phyloP scores from a whole-genome alignment of 1,140 invertebrate species.

The silkworm (Bombyx mori) region DNA sequence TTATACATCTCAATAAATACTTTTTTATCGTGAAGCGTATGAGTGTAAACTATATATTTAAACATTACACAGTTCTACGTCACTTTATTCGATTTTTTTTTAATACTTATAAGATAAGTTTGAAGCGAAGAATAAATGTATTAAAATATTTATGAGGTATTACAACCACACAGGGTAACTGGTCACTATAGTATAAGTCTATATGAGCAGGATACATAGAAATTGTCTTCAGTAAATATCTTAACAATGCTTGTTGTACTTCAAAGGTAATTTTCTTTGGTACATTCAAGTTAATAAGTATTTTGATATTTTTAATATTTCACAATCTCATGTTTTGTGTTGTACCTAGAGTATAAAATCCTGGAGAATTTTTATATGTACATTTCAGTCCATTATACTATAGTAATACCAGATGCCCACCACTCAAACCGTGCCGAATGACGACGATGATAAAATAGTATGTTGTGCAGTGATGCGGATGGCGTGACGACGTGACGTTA shows the following conservation, averaged over 20 bases:
- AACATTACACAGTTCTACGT: slow-evolving; percentile 44
- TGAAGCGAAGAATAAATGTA: slow-evolving; percentile 47
- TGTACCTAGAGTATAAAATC: neutral
- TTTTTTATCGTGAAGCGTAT: slow-evolving; percentile 40
- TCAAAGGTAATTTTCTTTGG: no score
- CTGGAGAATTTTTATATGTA: neutral
- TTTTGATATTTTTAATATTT: no score
- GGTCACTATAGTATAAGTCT: slow-evolving; percentile 25
- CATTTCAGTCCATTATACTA: slow-evolving; percentile 1
- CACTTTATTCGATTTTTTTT: slow-evolving; percentile 40
- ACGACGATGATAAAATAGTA: slow-evolving; percentile 36
- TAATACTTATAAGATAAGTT: slow-evolving; percentile 37
- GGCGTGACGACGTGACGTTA: slow-evolving; percentile 32
- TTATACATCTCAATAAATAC: slow-evolving; percentile 57
- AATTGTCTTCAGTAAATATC: no score
- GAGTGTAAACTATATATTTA: slow-evolving; percentile 28
- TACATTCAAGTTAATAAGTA: no score
- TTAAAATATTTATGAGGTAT: slow-evolving; percentile 42
- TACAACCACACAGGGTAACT: slow-evolving; percentile 60
- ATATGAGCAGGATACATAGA: no score
- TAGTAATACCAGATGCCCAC: slow-evolving; percentile 40
- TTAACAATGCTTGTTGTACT: no score
- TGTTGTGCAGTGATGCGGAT: slow-evolving; percentile 64
- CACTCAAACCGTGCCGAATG: slow-evolving; percentile 62
- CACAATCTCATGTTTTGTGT: no score